A percentile compares a stretch with the other conserved stretches of the same genome.
These are phyloP conservation scores for Eugnorisma glareosa DNA, from an alignment of 2,888 invertebrate species.

Conservation along the genomic window DNA sequence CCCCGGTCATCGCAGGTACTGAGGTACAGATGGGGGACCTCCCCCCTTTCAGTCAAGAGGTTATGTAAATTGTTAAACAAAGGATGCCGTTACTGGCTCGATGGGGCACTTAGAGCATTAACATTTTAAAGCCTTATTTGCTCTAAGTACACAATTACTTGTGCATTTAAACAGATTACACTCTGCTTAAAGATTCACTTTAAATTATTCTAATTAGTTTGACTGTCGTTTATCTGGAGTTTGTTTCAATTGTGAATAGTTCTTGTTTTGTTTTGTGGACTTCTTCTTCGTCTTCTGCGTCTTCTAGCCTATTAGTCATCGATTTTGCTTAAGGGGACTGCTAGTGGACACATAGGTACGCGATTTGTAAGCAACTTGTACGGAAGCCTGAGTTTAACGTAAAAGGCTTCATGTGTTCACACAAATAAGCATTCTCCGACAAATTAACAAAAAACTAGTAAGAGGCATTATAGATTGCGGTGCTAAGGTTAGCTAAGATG, in stretches of 20 bases:
- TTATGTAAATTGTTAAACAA: conserved; percentile 88
- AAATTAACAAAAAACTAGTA: not conserved
- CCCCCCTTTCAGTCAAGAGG: conserved; percentile 49
- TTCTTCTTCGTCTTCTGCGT: conserved; percentile 18
- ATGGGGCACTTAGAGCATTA: conserved; percentile 85
- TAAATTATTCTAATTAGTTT: conserved; percentile 81
- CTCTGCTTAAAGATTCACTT: conserved; percentile 69
- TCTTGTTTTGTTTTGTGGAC: conserved; percentile 21
- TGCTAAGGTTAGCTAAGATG: not conserved
- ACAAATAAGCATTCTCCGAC: not conserved
- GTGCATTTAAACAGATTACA: conserved; percentile 85
- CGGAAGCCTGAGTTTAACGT: not conserved
- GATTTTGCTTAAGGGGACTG: not conserved
- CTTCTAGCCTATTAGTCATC: conserved; percentile 1
- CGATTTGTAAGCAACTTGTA: not conserved
- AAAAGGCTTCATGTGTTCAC: not conserved
- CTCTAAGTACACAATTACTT: conserved; percentile 86
- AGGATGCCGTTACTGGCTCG: conserved; percentile 79
- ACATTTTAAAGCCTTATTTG: conserved; percentile 87
- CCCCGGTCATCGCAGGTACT: conserved; percentile 28
- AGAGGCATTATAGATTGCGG: not conserved
- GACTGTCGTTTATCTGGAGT: conserved; percentile 38
- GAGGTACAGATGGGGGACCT: not conserved
- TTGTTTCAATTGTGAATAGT: conserved; percentile 50
- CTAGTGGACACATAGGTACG: not conserved